These are phyloP conservation scores for Drosophila borborema DNA, from an alignment of 2,888 invertebrate species.

Conservation along the genomic window DNA sequence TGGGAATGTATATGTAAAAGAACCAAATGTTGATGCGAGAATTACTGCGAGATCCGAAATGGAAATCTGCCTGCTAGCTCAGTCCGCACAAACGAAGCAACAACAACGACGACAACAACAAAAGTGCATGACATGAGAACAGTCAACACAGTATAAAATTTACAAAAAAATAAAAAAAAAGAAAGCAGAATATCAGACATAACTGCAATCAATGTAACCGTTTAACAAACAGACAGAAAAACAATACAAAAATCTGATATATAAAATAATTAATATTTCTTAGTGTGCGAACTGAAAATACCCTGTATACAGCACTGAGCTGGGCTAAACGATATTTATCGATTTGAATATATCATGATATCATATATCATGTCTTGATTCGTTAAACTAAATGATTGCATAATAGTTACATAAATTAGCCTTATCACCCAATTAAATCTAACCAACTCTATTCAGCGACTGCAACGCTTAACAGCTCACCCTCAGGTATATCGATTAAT, in stretches of 20 bases:
- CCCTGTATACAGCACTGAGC: neutral
- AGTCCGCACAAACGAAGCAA: constrained; percentile 28
- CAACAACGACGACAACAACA: neutral
- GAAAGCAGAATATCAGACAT: constrained; percentile 13
- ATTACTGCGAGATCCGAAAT: constrained; percentile 10
- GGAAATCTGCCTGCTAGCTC: constrained; percentile 20
- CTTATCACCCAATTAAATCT: too few species aligned
- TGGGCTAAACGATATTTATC: neutral
- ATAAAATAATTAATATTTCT: neutral
- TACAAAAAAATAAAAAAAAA: neutral
- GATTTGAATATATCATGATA: neutral
- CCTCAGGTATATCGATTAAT: neutral
- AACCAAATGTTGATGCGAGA: neutral
- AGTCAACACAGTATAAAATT: constrained; percentile 20
- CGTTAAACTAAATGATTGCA: too few species aligned
- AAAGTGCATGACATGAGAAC: constrained; percentile 35
- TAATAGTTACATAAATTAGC: too few species aligned
- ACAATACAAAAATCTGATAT: neutral
- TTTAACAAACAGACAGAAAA: neutral
- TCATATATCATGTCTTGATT: too few species aligned
- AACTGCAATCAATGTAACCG: constrained; percentile 17
- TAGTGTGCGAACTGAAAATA: neutral
- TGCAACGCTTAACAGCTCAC: neutral
- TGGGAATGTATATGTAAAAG: neutral
- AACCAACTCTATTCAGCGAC: too few species aligned